Percentiles rank a stretch among this genome's conserved stretches.
Conservation (phyloP, 1,140 invertebrate genomes). For the Melitaea cinxia region DNA sequence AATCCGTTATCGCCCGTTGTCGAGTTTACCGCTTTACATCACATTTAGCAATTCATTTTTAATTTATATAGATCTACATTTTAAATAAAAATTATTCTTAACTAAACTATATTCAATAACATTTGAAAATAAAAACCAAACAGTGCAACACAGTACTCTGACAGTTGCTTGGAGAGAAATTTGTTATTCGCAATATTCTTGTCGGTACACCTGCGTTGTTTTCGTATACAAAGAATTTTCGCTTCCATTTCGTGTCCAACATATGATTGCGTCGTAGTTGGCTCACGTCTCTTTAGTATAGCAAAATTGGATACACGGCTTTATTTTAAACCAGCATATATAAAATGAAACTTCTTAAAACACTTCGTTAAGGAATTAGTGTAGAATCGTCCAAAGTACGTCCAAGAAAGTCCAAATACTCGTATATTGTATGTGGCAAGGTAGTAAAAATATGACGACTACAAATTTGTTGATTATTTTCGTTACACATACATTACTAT, state of each 20-base stretch:
- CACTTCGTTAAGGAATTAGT: neutral
- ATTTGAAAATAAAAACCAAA: conserved; percentile 1
- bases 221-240: conserved; percentile 20
- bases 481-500: too few relatives aligned
- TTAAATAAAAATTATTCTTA: too few relatives aligned
- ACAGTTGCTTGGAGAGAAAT: conserved; percentile 16
- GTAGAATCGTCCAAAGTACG: too few relatives aligned
- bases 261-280: conserved; percentile 17
- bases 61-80: too few relatives aligned
- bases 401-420: too few relatives aligned
- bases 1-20: too few relatives aligned
- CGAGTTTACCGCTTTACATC: too few relatives aligned
- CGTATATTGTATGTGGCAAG: too few relatives aligned
- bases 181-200: conserved; percentile 22
- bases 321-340: conserved; percentile 4
- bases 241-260: conserved; percentile 19
- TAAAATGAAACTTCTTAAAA: neutral
- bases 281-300: conserved; percentile 6
- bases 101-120: too few relatives aligned
- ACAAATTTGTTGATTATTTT: too few relatives aligned
- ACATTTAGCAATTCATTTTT: too few relatives aligned
- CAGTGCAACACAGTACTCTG: conserved; percentile 12
- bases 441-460: too few relatives aligned
- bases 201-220: conserved; percentile 19
- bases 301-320: conserved; percentile 3